Percentiles rank a stretch among this genome's conserved stretches.
phyloP scores from a whole-genome alignment of 2,888 invertebrate species.

The Orthosia gracilis region DNA sequence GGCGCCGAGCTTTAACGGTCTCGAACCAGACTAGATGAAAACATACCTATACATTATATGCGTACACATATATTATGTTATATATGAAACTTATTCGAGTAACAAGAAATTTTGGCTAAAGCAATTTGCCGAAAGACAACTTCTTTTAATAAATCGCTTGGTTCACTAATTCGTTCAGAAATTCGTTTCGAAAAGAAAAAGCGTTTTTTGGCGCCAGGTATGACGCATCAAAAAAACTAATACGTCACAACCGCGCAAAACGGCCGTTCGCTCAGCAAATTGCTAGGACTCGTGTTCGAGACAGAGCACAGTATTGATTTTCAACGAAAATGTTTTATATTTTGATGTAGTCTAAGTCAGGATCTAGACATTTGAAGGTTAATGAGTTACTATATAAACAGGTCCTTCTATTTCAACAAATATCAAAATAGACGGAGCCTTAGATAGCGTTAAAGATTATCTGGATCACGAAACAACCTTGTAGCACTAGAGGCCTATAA shows the following conservation, averaged over 20 bases:
- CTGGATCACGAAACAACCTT: constrained; percentile 39
- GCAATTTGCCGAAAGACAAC: constrained; percentile 17
- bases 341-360: no score
- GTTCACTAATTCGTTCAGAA: neutral
- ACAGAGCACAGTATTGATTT: no score
- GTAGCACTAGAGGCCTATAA: constrained; percentile 20
- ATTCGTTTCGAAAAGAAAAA: no score
- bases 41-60: constrained; percentile 26
- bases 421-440: neutral
- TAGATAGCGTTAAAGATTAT: constrained; percentile 23
- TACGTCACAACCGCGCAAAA: no score
- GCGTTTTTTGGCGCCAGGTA: no score
- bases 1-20: constrained; percentile 71
- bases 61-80: neutral
- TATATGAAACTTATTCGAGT: neutral
- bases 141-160: neutral
- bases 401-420: neutral
- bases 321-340: neutral
- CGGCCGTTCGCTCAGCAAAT: no score
- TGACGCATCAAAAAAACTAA: no score
- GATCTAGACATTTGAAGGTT: constrained; percentile 7
- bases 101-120: neutral
- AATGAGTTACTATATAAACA: neutral
- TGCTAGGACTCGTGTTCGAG: no score
- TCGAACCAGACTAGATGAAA: constrained; percentile 51